Conservation (phyloP, 2,888 invertebrate genomes). For the Byasa hedistus region DNA sequence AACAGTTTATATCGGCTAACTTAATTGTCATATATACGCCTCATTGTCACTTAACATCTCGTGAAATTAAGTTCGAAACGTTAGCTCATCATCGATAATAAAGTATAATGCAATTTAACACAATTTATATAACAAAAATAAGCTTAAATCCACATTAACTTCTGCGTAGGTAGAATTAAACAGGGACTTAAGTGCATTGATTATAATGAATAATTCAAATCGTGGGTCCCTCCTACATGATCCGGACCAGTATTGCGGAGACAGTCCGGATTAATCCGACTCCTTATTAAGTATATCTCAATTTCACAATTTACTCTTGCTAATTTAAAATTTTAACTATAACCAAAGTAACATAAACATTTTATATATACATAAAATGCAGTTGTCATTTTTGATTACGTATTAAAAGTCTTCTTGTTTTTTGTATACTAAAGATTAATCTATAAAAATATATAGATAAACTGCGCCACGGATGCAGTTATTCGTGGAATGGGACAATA, state of each 20-base stretch:
- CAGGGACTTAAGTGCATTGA: constrained; percentile 63
- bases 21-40: too few species aligned
- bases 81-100: not conserved
- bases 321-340: constrained; percentile 1
- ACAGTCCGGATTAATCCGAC: constrained; percentile 54
- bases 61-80: not conserved
- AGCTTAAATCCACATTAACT: constrained; percentile 19
- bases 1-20: constrained; percentile 21
- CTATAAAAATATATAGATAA: too few species aligned
- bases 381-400: too few species aligned
- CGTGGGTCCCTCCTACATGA: constrained; percentile 51
- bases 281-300: constrained; percentile 55
- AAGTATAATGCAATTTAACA: not conserved
- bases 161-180: constrained; percentile 40
- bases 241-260: constrained; percentile 39
- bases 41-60: not conserved
- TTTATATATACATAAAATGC: too few species aligned
- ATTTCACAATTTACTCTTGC: constrained; percentile 54
- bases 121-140: not conserved
- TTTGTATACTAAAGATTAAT: too few species aligned
- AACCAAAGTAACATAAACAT: too few species aligned
- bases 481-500: too few species aligned
- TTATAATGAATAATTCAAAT: constrained; percentile 74
- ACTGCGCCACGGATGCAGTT: too few species aligned
- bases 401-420: too few species aligned